These are phyloP conservation scores for Phrynocephalus forsythii DNA, from an alignment of 2,797 vertebrate genomes.

Conservation along the genomic window DNA sequence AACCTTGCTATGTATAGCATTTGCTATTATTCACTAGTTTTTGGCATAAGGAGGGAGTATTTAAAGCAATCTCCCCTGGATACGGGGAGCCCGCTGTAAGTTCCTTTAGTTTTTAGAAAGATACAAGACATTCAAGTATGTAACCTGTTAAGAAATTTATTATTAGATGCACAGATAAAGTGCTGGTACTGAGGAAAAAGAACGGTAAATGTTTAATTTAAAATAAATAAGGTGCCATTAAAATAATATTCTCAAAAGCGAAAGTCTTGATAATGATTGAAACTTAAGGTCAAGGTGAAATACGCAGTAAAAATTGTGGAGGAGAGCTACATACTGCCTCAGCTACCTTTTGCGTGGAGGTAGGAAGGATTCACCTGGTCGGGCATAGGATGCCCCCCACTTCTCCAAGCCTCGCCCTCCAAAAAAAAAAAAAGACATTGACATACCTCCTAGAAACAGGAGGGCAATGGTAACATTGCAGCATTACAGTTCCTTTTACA, in stretches of 20 bases:
- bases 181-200: constrained; percentile 65
- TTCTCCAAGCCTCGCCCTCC: constrained; percentile 36
- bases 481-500: constrained; percentile 73
- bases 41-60: no score
- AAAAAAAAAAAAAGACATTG: not conserved
- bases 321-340: not conserved
- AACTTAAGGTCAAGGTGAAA: constrained; percentile 74
- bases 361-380: no score
- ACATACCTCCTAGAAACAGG: constrained; percentile 65
- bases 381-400: not conserved
- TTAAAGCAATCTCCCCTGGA: no score
- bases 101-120: constrained; percentile 46
- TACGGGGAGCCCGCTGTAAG: not conserved
- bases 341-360: not conserved
- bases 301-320: constrained; percentile 47
- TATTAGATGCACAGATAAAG: constrained; percentile 73
- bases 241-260: constrained; percentile 55
- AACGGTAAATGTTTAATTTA: constrained; percentile 66
- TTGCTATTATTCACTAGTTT: no score
- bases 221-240: constrained; percentile 75
- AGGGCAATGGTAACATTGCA: constrained; percentile 66
- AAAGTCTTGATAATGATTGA: constrained; percentile 60
- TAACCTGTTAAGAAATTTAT: constrained; percentile 73
- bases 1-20: no score
- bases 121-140: constrained; percentile 63